Conservation (phyloP, 1,140 invertebrate species). For the Drosophila subpulchrella region DNA sequence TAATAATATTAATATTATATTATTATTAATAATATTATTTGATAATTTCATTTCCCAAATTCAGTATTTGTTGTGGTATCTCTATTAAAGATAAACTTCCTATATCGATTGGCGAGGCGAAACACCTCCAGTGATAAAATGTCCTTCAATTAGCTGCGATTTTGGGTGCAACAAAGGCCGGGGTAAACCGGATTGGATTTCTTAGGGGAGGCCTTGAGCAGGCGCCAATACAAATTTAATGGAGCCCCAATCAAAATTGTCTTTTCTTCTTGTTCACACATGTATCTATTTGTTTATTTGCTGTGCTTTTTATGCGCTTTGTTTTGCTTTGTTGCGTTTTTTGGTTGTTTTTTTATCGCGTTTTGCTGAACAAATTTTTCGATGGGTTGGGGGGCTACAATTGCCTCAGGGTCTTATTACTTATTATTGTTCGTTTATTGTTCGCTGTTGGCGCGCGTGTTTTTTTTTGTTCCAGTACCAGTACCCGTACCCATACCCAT, state of each 20-base stretch:
- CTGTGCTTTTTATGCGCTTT: constrained; percentile 35
- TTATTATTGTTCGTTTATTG: constrained; percentile 78
- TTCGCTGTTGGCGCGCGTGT: constrained; percentile 51
- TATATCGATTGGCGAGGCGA: neutral
- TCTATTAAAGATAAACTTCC: neutral
- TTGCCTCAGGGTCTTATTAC: constrained; percentile 69
- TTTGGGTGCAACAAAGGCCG: constrained; percentile 17
- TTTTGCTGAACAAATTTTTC: constrained; percentile 58
- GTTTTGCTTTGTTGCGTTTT: constrained; percentile 39
- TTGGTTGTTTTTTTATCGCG: constrained; percentile 18
- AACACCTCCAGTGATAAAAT: neutral
- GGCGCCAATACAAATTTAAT: constrained; percentile 32
- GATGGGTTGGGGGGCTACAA: constrained; percentile 27
- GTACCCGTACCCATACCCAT: constrained; percentile 5
- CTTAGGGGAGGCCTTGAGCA: constrained; percentile 12
- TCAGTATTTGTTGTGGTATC: too few species aligned
- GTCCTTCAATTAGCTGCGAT: constrained; percentile 16
- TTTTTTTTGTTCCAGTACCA: constrained; percentile 1
- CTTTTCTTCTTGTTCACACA: constrained; percentile 42
- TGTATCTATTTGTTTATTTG: constrained; percentile 34
- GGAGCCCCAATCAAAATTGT: constrained; percentile 19
- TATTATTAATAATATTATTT: too few species aligned
- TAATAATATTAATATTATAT: too few species aligned
- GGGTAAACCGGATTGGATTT: constrained; percentile 10
- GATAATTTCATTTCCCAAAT: too few species aligned